Evolutionary conservation across 2,888 invertebrate species (phyloP), one percentile per base, ranked within the genome.

Genomic region (Argynnis bischoffii): DNA sequence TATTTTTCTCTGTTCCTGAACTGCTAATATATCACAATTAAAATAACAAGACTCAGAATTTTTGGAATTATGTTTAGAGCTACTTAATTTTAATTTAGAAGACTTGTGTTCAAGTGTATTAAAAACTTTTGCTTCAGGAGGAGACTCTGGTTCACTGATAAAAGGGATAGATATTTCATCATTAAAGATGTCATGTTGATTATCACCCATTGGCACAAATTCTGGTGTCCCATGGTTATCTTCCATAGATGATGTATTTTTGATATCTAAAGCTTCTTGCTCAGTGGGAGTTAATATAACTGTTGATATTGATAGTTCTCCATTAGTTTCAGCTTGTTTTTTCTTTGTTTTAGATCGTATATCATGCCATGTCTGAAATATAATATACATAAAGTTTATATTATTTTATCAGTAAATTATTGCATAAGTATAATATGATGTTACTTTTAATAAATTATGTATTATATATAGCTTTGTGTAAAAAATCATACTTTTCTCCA

Each of bases 311-410:
- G 83, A 83, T 3, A 85, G 63, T 31, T 83, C 82, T 48, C 83
- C 85, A 64, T 83, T 82, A 16, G 77, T 77, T 69, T 81, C 78
- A 16, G 77, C 78, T 66, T 85, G 82, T 1, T 79, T 79, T 70
- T 85, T 88, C 64, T 89, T 91, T 2, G 82, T 80, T 74, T 90
- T 89, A 1, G 85, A 85, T 48, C 83, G 81, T 46, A 91, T 78
- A 75, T 92, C 92, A 77, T 91, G 91, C 90, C 91, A 92, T 61
- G 90, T 89, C 92, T 92, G 83, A 68, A 86, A 84, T 66, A 50
- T 41, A 41, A 47, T n/a, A 11, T 26, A 50, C 13, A 16, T 50
- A 50, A 16, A 61, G 59, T 41, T 51, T 2, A 6, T 35, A 8
- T 8, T 35, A 35, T 41, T 11, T 41, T 41, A 11, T 41, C 26